A percentile compares a stretch with the other conserved stretches of the same genome.
Conservation (phyloP, 2,888 invertebrate species). For the Lochmaea capreae region DNA sequence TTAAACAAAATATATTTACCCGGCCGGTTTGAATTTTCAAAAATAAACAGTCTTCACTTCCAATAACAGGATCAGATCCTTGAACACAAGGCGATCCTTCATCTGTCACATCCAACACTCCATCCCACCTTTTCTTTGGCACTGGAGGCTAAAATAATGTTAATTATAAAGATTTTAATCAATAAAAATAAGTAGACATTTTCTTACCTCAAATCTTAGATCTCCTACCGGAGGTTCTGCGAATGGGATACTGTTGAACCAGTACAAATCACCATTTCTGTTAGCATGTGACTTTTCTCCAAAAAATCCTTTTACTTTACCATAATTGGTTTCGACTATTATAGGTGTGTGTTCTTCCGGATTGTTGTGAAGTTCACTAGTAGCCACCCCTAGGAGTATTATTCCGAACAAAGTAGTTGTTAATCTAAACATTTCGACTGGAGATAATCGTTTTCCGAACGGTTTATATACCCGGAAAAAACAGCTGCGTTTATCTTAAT, state of each 20-base stretch:
- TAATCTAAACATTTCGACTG: neutral
- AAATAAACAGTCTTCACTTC: slow-evolving; percentile 53
- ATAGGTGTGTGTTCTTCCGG: neutral
- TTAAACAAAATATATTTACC: slow-evolving; percentile 37
- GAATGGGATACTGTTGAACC: slow-evolving; percentile 42
- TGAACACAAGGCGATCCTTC: slow-evolving; percentile 26
- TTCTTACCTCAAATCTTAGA: slow-evolving; percentile 43
- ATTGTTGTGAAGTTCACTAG: neutral
- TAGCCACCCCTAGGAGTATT: slow-evolving; percentile 7
- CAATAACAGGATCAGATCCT: slow-evolving; percentile 18
- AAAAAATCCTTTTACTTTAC: slow-evolving; percentile 33
- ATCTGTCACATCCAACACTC: slow-evolving; percentile 47
- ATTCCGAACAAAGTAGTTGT: neutral
- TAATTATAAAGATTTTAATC: neutral
- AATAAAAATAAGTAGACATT: neutral
- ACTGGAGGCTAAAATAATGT: slow-evolving; percentile 44
- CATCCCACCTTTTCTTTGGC: slow-evolving; percentile 51
- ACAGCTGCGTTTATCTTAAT: neutral
- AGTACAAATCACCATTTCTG: slow-evolving; percentile 23
- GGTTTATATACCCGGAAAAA: neutral
- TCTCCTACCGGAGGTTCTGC: slow-evolving; percentile 45
- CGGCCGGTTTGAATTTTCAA: slow-evolving; percentile 52
- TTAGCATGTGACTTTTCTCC: slow-evolving; percentile 21
- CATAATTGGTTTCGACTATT: slow-evolving; percentile 36
- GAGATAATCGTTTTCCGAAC: neutral